phyloP scores from a whole-genome alignment of 2,888 invertebrate species.

The Griposia aprilina region DNA sequence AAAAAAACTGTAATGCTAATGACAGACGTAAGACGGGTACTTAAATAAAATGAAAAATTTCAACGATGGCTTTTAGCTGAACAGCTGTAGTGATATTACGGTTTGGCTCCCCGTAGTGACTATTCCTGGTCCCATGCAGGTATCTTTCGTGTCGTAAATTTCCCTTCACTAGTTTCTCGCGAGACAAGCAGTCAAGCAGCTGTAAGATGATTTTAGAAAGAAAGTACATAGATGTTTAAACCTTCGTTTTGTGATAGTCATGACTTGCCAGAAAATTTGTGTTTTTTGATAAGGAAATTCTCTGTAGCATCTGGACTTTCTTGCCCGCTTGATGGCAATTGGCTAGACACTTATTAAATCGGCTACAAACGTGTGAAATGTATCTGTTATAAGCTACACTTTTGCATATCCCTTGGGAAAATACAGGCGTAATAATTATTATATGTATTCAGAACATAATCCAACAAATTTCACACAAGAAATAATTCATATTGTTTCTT shows the following conservation, averaged over 20 bases:
- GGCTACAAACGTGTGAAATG: not conserved
- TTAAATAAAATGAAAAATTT: not conserved
- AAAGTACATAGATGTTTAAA: not conserved
- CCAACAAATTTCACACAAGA: conserved; percentile 68
- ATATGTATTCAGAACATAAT: not conserved
- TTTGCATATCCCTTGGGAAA: not conserved
- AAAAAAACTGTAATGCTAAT: no score
- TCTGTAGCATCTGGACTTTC: no score
- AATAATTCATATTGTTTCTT: conserved; percentile 69
- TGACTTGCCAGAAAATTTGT: not conserved
- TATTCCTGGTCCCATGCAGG: no score
- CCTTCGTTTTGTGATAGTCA: not conserved
- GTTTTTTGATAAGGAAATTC: not conserved
- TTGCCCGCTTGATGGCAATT: no score
- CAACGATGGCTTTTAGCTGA: not conserved
- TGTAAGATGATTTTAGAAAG: not conserved
- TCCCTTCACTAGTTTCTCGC: not conserved
- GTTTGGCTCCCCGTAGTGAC: not conserved
- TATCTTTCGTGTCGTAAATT: not conserved
- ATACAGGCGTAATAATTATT: not conserved
- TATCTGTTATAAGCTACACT: not conserved
- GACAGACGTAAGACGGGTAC: not conserved
- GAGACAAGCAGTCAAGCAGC: not conserved
- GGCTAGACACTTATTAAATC: not conserved
- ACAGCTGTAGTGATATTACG: not conserved